Percentiles rank a stretch among this genome's conserved stretches.
Evolutionary conservation across 2,113 vertebrate genomes (phyloP).

Genomic region (Lagopus leucura): DNA sequence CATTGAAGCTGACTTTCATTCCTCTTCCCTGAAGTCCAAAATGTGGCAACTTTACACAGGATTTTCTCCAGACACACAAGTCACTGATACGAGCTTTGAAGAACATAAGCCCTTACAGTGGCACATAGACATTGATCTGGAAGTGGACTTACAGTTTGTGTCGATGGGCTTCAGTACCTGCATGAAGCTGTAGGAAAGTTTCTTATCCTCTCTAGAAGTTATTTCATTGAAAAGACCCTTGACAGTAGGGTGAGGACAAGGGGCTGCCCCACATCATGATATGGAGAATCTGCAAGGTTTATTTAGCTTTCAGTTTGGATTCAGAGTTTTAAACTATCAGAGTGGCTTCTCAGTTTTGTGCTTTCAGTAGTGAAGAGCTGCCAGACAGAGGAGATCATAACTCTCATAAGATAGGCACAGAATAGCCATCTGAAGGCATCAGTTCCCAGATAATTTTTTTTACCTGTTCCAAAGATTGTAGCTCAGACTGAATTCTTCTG

Average conservation of each 20-base stretch:
- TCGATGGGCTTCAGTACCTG: background rate
- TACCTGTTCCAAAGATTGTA: background rate
- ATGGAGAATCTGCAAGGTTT: background rate
- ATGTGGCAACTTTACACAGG: background rate
- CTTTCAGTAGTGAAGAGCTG: background rate
- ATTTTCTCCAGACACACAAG: background rate
- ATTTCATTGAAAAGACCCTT: background rate
- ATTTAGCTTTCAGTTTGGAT: background rate
- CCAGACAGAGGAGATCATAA: background rate
- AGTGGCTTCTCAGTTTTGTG: background rate
- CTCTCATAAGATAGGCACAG: background rate
- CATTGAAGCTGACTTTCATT: constrained; percentile 25
- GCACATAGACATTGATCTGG: background rate
- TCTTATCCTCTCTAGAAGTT: background rate
- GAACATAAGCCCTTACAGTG: background rate
- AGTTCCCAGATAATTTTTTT: background rate
- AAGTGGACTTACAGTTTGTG: background rate
- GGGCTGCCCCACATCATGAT: background rate
- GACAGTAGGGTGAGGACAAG: background rate
- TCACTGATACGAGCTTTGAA: background rate
- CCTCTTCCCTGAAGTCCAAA: background rate
- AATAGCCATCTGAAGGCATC: background rate
- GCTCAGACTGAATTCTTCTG: background rate
- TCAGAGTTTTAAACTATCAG: fast-evolving
- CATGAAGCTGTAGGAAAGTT: background rate